Evolutionary conservation across 2,888 invertebrate species (phyloP).

Genomic region (Bombylius discolor): DNA sequence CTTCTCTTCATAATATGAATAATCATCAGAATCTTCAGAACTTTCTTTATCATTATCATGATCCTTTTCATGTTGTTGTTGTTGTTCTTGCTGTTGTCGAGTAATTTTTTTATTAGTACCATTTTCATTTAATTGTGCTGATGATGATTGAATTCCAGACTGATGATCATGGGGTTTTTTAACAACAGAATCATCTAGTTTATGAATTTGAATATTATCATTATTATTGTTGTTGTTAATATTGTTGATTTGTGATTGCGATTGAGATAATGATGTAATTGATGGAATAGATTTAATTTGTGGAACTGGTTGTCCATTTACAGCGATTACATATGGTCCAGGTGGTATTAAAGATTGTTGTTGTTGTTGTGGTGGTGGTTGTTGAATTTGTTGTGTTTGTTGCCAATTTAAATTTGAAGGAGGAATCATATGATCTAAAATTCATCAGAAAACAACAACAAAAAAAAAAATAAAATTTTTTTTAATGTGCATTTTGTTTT

Average conservation of each 20-base stretch:
- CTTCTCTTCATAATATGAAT: slow-evolving; percentile 23
- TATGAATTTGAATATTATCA: too few species aligned
- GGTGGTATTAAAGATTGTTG: slow-evolving; percentile 2
- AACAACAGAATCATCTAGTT: too few species aligned
- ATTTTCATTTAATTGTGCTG: too few species aligned
- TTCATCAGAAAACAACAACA: background rate
- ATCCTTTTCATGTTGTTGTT: background rate
- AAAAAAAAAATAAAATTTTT: background rate
- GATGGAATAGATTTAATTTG: slow-evolving; percentile 5
- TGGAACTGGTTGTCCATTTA: slow-evolving; percentile 9
- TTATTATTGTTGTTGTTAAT: slow-evolving; percentile 3
- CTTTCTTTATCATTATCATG: background rate
- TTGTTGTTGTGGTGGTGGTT: background rate
- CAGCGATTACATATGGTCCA: slow-evolving; percentile 2
- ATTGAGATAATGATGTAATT: background rate
- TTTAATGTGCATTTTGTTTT: background rate
- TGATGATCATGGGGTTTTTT: too few species aligned
- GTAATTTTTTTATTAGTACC: too few species aligned
- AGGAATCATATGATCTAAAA: slow-evolving; percentile 10
- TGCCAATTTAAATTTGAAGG: slow-evolving; percentile 24
- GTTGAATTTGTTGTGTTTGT: background rate
- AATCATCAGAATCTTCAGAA: slow-evolving; percentile 19
- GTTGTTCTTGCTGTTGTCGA: too few species aligned
- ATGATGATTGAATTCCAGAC: too few species aligned
- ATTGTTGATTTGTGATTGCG: background rate